phyloP scores from a whole-genome alignment of 53 echinoderm and acorn worm species.

The Stichopus horrens region DNA sequence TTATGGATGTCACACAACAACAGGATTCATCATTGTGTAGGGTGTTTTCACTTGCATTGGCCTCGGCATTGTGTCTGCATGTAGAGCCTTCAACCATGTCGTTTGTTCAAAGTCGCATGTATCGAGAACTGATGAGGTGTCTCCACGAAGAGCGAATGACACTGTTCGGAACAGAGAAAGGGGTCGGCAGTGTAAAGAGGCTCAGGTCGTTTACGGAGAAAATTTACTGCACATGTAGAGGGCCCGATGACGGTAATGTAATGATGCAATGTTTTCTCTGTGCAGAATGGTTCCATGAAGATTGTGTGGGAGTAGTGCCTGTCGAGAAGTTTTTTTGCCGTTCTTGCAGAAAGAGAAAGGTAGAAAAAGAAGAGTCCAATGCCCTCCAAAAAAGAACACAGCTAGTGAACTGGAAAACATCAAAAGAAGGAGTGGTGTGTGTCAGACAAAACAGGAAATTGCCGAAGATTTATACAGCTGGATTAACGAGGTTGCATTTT shows the following conservation, averaged over 20 bases:
- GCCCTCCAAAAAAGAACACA: neutral
- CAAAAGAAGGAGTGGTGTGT: neutral
- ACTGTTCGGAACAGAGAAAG: neutral
- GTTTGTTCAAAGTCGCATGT: neutral
- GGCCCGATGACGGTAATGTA: neutral
- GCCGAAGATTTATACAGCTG: neutral
- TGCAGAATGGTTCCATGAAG: constrained; percentile 1
- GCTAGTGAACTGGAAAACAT: neutral
- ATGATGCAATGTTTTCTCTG: neutral
- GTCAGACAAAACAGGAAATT: neutral
- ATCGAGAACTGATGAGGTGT: neutral
- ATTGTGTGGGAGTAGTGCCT: neutral
- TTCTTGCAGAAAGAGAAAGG: neutral
- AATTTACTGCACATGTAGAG: constrained; percentile 7
- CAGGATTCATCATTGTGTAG: neutral
- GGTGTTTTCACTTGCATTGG: neutral
- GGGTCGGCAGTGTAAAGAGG: neutral
- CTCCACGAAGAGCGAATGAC: neutral
- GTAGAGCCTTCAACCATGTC: neutral
- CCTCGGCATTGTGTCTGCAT: neutral
- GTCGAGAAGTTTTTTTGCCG: neutral
- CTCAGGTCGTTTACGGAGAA: neutral
- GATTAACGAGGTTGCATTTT: neutral
- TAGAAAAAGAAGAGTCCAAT: neutral
- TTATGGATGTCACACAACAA: constrained; percentile 13